These are phyloP conservation scores for Tachysurus fulvidraco DNA, from an alignment of 2,113 vertebrate species.

Conservation along the genomic window DNA sequence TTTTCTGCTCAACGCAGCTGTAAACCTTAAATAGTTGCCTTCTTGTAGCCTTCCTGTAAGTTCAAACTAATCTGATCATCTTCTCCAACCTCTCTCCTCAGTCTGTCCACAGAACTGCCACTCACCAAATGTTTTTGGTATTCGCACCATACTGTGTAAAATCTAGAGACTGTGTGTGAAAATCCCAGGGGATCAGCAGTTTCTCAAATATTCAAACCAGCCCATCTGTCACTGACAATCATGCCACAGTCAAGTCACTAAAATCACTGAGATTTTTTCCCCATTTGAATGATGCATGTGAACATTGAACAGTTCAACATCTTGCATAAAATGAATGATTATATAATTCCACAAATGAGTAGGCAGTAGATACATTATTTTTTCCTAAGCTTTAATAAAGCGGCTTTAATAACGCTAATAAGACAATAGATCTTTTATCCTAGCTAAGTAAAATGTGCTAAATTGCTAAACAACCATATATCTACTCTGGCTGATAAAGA, in stretches of 20 bases:
- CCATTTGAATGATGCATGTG: neutral
- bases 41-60: neutral
- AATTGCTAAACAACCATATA: neutral
- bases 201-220: conserved; percentile 9
- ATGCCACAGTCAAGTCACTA: neutral
- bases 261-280: neutral
- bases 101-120: neutral
- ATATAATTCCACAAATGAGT: neutral
- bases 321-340: neutral
- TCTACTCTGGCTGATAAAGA: neutral
- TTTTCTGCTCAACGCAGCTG: neutral
- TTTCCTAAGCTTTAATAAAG: neutral
- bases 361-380: neutral
- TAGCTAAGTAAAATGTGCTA: neutral
- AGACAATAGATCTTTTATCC: neutral
- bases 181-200: neutral
- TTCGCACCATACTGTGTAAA: neutral
- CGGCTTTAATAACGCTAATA: no score
- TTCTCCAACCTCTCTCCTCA: neutral
- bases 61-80: neutral
- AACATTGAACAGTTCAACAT: neutral
- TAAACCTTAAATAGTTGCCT: neutral
- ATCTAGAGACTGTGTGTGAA: neutral
- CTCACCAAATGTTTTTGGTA: conserved; percentile 1
- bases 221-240: neutral